Evolutionary conservation across 2,113 vertebrate genomes (phyloP).

Genomic region (Scartelaos histophorus): DNA sequence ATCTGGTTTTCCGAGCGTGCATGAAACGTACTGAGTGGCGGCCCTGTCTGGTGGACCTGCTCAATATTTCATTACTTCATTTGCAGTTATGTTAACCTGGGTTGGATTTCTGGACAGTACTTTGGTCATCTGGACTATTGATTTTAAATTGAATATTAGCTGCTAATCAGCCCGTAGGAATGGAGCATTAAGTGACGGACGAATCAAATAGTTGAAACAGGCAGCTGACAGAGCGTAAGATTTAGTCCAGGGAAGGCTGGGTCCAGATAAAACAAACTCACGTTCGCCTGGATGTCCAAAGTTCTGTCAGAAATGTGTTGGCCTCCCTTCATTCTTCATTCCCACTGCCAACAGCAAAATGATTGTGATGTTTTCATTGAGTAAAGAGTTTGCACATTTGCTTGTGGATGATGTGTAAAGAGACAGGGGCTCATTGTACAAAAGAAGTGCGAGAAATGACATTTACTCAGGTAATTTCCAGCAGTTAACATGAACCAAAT

Average conservation of each 20-base stretch:
- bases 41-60: neutral
- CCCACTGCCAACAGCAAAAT: slow-evolving; percentile 43
- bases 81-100: neutral
- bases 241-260: slow-evolving; percentile 45
- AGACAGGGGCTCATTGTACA: neutral
- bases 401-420: neutral
- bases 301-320: slow-evolving; percentile 58
- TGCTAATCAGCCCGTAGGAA: slow-evolving; percentile 5
- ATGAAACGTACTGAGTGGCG: neutral
- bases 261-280: slow-evolving; percentile 67
- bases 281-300: slow-evolving; percentile 54
- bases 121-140: neutral
- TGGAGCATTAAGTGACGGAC: slow-evolving; percentile 3
- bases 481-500: neutral
- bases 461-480: neutral
- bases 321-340: slow-evolving; percentile 33
- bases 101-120: neutral
- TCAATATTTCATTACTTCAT: neutral
- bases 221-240: slow-evolving; percentile 41
- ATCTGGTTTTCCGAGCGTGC: no score
- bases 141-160: neutral
- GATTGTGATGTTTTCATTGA: slow-evolving; percentile 31
- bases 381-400: slow-evolving; percentile 22
- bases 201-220: slow-evolving; percentile 22
- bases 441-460: neutral